Evolutionary conservation across 1,140 invertebrate genomes (phyloP).

Genomic region (Brachionus asplanchnoidis): DNA sequence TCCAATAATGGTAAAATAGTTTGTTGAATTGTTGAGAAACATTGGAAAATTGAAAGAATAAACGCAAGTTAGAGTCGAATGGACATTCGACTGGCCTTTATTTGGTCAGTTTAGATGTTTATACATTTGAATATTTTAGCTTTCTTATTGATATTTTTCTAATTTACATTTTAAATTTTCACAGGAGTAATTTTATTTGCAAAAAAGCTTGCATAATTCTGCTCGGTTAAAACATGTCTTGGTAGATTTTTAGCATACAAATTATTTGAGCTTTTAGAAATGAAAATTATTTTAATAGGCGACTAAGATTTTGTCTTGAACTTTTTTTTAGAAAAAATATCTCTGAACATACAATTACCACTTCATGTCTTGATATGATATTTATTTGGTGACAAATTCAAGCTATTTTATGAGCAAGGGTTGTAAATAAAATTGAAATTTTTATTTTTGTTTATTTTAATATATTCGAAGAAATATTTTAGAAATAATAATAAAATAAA

Average conservation of each 20-base stretch:
- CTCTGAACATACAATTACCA: too few species aligned
- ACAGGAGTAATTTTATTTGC: neutral
- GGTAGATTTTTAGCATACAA: neutral
- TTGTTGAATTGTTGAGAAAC: neutral
- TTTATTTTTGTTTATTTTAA: too few species aligned
- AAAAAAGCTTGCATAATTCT: slow-evolving; percentile 24
- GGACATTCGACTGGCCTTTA: neutral
- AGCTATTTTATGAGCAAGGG: too few species aligned
- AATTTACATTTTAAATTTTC: neutral
- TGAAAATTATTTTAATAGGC: neutral
- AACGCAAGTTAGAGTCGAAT: neutral
- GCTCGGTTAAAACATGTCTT: neutral
- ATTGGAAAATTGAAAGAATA: neutral
- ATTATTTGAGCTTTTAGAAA: neutral
- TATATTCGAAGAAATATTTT: too few species aligned
- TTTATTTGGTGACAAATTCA: too few species aligned
- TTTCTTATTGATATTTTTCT: neutral
- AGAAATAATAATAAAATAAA: too few species aligned
- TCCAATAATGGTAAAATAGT: neutral
- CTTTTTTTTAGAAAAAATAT: neutral
- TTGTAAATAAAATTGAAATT: too few species aligned
- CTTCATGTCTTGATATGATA: too few species aligned
- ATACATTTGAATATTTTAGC: neutral
- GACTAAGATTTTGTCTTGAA: neutral
- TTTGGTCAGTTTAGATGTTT: neutral